Evolutionary conservation across 2,113 vertebrate genomes (phyloP).

Genomic region (Amphiprion percula): DNA sequence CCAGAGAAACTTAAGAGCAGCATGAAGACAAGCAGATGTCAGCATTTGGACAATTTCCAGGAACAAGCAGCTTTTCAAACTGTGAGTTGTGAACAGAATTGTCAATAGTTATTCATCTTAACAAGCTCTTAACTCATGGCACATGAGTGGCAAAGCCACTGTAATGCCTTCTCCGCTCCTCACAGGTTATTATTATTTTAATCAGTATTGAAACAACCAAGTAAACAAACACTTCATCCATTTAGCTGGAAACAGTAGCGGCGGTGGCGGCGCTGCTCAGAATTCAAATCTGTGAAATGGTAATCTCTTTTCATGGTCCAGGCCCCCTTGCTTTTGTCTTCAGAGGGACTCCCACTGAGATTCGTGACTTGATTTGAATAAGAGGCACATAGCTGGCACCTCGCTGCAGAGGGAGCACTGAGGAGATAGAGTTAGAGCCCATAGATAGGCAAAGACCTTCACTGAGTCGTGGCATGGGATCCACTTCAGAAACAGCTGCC

Average conservation of each 20-base stretch:
- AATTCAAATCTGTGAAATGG: conserved; percentile 82
- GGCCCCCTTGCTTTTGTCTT: conserved; percentile 76
- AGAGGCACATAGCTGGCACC: conserved; percentile 68
- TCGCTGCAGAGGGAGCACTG: conserved; percentile 38
- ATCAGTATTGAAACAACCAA: conserved; percentile 79
- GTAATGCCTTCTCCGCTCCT: conserved; percentile 42
- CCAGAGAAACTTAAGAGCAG: conserved; percentile 14
- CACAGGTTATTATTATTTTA: conserved; percentile 79
- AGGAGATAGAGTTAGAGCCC: conserved; percentile 46
- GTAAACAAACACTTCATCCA: conserved; percentile 82
- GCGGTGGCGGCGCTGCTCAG: conserved; percentile 52
- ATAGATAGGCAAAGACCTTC: conserved; percentile 37
- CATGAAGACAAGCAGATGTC: conserved; percentile 50
- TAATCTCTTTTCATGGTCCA: conserved; percentile 80
- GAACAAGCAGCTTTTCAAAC: conserved; percentile 51
- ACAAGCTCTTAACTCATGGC: conserved; percentile 54
- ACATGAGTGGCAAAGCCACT: conserved; percentile 57
- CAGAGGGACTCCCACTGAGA: conserved; percentile 64
- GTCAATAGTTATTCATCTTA: conserved; percentile 63
- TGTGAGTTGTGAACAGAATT: conserved; percentile 45
- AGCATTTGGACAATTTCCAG: conserved; percentile 49
- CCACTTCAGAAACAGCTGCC: conserved; percentile 13
- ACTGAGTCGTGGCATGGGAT: conserved; percentile 12
- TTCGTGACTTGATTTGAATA: conserved; percentile 76
- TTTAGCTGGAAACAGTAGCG: conserved; percentile 74